These are phyloP conservation scores for Polydrusus tereticollis DNA, from an alignment of 2,888 invertebrate species.

Conservation along the genomic window DNA sequence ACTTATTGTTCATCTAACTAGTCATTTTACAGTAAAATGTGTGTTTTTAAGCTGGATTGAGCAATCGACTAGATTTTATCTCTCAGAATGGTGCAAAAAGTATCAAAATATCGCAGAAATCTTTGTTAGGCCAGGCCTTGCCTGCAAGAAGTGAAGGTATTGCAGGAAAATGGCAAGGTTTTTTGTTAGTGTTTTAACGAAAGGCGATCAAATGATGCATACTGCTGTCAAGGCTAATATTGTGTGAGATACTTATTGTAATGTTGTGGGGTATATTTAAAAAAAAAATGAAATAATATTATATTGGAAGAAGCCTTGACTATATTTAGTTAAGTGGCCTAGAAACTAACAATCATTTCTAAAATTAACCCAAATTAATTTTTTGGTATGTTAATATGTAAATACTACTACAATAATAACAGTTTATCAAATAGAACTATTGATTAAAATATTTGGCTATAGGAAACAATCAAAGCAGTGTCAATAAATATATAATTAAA, in stretches of 20 bases:
- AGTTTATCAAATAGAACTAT: too few relatives aligned
- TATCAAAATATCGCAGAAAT: constrained; percentile 24
- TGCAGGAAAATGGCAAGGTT: constrained; percentile 42
- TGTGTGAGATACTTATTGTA: background rate
- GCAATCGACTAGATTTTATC: constrained; percentile 37
- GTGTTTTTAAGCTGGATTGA: constrained; percentile 13
- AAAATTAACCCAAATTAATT: background rate
- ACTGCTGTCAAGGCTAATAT: constrained; percentile 26
- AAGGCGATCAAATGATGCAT: constrained; percentile 27
- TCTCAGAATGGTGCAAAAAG: constrained; percentile 18
- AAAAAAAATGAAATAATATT: background rate
- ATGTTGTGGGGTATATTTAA: background rate
- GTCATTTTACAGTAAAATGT: background rate
- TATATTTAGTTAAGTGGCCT: background rate
- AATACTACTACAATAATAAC: too few relatives aligned
- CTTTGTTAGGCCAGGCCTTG: constrained; percentile 33
- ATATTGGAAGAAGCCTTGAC: background rate
- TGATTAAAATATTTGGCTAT: too few relatives aligned
- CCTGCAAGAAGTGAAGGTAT: constrained; percentile 33
- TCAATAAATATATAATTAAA: too few relatives aligned
- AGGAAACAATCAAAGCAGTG: too few relatives aligned
- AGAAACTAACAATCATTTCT: background rate
- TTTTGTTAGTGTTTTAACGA: constrained; percentile 28
- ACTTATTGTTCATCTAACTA: background rate
- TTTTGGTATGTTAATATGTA: background rate